Base-by-base conservation (phyloP, 2,113 vertebrate genomes). In the Eidolon helvum region DNA sequence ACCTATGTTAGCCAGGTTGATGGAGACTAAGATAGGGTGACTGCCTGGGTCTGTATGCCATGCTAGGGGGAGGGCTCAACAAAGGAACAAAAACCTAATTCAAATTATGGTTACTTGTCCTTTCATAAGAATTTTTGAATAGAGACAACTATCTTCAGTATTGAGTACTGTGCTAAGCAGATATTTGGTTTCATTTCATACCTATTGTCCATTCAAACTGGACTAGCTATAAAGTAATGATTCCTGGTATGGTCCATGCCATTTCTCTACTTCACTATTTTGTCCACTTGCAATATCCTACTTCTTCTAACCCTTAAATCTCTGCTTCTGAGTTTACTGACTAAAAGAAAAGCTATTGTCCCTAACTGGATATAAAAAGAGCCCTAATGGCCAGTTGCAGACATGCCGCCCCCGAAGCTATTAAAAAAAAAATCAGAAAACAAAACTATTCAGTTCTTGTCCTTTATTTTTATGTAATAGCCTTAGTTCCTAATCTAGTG, bases 131-230 rank as follows among this genome's bases (percentile, higher is more conserved):
- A 74, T 35, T 90, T 92, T 10, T 89, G 78, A 85, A 89, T 10
- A 85, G 0, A 85, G 55, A 75, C 19, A 87, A 68, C 48, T 90
- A 69, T 85, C 85, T 48, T 88, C 19, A 72, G 45, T 57, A 74
- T 4, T 91, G 10, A 88, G 15, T 85, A 97, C 35, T 85, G 33
- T 80, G 78, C 16, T 90, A 24, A 88, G 43, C n/a, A 82, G 63
- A 38, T 28, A 96, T 61, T 0, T 82, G 24, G 55, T 90, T 90
- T 88, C 50, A 85, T 95, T 95, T 92, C 21, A 68, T 45, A 90
- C 1, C 74, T 72, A 69, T 63, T 30, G 18, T 92, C 35, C 59
- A 82, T 89, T 79, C 45, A 85, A 90, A 87, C 28, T 75, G 15
- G 35, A 57, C 43, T 65, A 89, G 50, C 65, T 82, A 38, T 33